A percentile compares a stretch with the other conserved stretches of the same genome.
phyloP scores from a whole-genome alignment of 1,140 invertebrate species.

The Lineus longissimus region DNA sequence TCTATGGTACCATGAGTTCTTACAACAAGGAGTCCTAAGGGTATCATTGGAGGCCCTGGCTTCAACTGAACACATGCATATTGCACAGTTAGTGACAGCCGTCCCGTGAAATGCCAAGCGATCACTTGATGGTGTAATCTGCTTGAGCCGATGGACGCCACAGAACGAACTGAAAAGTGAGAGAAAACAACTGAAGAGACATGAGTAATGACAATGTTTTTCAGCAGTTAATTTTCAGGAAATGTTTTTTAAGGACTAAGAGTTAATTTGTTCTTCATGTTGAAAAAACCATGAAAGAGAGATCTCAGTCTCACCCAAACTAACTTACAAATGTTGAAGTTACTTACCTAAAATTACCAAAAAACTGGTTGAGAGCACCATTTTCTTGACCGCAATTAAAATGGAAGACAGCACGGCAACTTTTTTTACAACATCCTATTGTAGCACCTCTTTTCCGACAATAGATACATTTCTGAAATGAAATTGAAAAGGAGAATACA shows the following conservation, averaged over 20 bases:
- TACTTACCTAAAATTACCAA: slow-evolving; percentile 60
- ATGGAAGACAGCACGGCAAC: slow-evolving; percentile 62
- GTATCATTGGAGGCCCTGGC: slow-evolving; percentile 48
- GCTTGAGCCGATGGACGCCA: slow-evolving; percentile 58
- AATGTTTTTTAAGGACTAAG: too few species aligned
- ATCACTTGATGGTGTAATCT: slow-evolving; percentile 32
- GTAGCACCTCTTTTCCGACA: slow-evolving; percentile 63
- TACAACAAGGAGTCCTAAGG: slow-evolving; percentile 64
- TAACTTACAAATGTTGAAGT: neutral
- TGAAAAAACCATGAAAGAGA: neutral
- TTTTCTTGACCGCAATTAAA: slow-evolving; percentile 61
- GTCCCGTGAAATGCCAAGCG: slow-evolving; percentile 28
- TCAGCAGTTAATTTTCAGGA: too few species aligned
- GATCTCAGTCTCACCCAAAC: neutral
- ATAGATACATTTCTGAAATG: slow-evolving; percentile 59
- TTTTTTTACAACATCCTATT: slow-evolving; percentile 60
- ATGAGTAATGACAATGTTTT: too few species aligned
- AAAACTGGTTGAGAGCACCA: slow-evolving; percentile 62
- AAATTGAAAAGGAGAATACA: slow-evolving; percentile 24
- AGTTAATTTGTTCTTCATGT: too few species aligned
- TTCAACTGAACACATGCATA: slow-evolving; percentile 60
- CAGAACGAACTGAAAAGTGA: slow-evolving; percentile 61
- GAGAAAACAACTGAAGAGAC: slow-evolving; percentile 5
- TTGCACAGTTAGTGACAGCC: slow-evolving; percentile 53
- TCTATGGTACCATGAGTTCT: slow-evolving; percentile 63